A percentile compares a stretch with the other conserved stretches of the same genome.
Evolutionary conservation across 1,140 invertebrate genomes (phyloP).

Genomic region (Trichonephila inaurata): DNA sequence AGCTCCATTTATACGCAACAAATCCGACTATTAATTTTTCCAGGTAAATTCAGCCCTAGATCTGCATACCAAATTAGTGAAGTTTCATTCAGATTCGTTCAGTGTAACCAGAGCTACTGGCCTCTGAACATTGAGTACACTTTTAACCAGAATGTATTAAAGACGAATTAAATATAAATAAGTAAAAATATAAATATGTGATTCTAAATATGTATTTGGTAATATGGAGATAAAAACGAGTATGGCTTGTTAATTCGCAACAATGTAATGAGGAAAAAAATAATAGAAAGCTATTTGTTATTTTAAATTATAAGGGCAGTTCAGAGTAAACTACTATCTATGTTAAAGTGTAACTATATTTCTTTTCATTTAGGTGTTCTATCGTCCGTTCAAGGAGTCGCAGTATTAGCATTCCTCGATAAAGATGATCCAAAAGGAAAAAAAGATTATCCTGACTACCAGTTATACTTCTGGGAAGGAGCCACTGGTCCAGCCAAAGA

Average conservation of each 20-base stretch:
- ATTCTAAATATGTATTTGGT: not conserved
- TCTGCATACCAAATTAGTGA: too few relatives aligned
- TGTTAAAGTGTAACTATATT: not conserved
- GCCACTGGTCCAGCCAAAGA: not conserved
- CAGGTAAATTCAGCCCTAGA: too few relatives aligned
- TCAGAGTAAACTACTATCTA: too few relatives aligned
- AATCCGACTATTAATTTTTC: too few relatives aligned
- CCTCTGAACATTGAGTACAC: too few relatives aligned
- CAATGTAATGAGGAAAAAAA: not conserved
- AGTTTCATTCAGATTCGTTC: too few relatives aligned
- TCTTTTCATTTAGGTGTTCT: not conserved
- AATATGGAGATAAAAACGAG: not conserved
- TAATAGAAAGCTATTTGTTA: not conserved
- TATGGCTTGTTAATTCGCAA: not conserved
- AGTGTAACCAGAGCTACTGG: too few relatives aligned
- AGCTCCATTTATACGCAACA: too few relatives aligned
- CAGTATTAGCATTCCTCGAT: conserved; percentile 16
- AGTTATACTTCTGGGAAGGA: conserved; percentile 43
- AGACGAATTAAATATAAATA: not conserved
- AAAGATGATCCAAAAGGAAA: not conserved
- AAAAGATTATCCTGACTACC: conserved; percentile 9
- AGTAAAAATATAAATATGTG: not conserved
- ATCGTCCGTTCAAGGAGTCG: conserved; percentile 27
- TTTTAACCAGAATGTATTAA: too few relatives aligned
- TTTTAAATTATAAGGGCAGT: not conserved